Evolutionary conservation across 2,797 vertebrate species (phyloP).

Genomic region (Manis crassicaudata): DNA sequence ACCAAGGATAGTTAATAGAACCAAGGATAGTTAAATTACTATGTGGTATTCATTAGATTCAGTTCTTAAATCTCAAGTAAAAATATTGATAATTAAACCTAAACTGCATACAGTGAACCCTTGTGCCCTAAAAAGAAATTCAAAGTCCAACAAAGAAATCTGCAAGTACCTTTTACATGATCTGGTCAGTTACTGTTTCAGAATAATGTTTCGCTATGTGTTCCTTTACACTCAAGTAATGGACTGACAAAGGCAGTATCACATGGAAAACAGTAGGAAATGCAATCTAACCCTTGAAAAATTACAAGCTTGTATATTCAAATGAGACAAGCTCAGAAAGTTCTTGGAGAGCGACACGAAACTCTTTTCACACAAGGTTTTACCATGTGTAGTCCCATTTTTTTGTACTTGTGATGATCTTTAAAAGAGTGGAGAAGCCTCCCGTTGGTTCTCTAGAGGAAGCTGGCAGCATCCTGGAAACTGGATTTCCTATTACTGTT

Average conservation of each 20-base stretch:
- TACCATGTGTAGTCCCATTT: background rate
- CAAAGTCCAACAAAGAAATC: background rate
- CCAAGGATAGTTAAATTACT: background rate
- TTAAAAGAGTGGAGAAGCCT: background rate
- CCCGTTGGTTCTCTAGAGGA: conserved; percentile 62
- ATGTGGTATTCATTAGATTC: background rate
- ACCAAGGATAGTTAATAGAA: background rate
- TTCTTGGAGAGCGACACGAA: background rate
- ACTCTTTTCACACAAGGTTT: background rate
- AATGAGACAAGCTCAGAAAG: background rate
- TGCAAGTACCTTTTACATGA: background rate
- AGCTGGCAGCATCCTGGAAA: conserved; percentile 53
- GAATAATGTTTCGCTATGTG: background rate
- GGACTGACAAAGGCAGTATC: background rate
- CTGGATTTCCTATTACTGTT: conserved; percentile 68
- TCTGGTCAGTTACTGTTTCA: background rate
- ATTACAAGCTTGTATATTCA: background rate
- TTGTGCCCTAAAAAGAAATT: background rate
- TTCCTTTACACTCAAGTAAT: background rate
- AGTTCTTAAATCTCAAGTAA: background rate
- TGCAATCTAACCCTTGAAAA: background rate
- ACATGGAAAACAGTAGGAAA: background rate
- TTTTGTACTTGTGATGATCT: conserved; percentile 1
- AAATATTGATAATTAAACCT: background rate
- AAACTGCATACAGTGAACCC: background rate